These are phyloP conservation scores for Embiotoca jacksoni DNA, from an alignment of 2,113 vertebrate genomes.

Conservation along the genomic window DNA sequence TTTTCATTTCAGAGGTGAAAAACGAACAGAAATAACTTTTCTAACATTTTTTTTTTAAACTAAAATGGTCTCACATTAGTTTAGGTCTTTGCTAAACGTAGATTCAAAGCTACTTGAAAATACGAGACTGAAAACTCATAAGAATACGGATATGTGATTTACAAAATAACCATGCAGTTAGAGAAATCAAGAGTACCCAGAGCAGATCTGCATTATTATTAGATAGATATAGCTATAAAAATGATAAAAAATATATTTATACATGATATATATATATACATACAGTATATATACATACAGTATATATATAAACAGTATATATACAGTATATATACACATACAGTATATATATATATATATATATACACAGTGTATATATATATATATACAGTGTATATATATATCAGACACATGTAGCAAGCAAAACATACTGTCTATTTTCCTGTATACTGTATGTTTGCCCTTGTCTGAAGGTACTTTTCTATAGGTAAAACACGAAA, in stretches of 20 bases:
- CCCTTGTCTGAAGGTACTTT: constrained; percentile 17
- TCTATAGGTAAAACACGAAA: constrained; percentile 27
- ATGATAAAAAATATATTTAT: too few species aligned
- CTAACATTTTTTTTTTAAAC: constrained; percentile 9
- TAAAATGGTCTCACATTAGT: constrained; percentile 21
- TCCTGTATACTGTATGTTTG: background rate
- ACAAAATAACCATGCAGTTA: constrained; percentile 2
- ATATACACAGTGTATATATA: too few species aligned
- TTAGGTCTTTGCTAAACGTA: constrained; percentile 3
- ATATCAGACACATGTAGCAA: constrained; percentile 1
- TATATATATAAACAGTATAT: too few species aligned
- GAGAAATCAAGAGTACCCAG: background rate
- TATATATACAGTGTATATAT: background rate
- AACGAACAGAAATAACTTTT: constrained; percentile 34
- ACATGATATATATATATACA: too few species aligned
- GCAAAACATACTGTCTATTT: background rate
- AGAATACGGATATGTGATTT: constrained; percentile 5
- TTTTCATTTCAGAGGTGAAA: constrained; percentile 31
- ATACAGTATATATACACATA: too few species aligned
- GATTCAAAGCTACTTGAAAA: background rate
- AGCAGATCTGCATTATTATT: background rate
- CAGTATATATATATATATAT: too few species aligned
- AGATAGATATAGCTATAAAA: too few species aligned
- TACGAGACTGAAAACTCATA: background rate
- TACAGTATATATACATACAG: too few species aligned